Percentiles rank a stretch among this genome's conserved stretches.
Evolutionary conservation across 2,888 invertebrate species (phyloP).

Genomic region (Hermodice carunculata): DNA sequence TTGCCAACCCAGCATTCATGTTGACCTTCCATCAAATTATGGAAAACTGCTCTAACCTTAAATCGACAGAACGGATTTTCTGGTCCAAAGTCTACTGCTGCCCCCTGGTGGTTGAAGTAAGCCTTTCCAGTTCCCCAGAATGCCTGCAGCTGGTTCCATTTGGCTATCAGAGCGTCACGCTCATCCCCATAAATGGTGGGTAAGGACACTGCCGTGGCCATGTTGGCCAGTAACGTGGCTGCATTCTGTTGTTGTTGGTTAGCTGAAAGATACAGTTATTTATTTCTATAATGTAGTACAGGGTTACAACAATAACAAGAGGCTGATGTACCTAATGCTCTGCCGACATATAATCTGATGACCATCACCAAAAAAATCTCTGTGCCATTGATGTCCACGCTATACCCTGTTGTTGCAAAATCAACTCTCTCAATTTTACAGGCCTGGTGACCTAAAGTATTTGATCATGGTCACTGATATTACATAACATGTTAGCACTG

Average conservation of each 20-base stretch:
- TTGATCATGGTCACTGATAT: too few relatives aligned
- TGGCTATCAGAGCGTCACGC: constrained; percentile 90
- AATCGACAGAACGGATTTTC: constrained; percentile 94
- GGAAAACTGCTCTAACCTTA: too few relatives aligned
- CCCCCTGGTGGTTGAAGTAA: constrained; percentile 75
- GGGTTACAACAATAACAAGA: background rate
- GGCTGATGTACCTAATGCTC: background rate
- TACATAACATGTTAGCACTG: too few relatives aligned
- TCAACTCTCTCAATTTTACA: too few relatives aligned
- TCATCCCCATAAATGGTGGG: constrained; percentile 90
- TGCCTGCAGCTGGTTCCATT: constrained; percentile 92
- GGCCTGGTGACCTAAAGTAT: too few relatives aligned
- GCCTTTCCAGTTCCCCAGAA: constrained; percentile 77
- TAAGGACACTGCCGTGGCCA: constrained; percentile 67
- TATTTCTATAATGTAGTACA: background rate
- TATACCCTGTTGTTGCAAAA: too few relatives aligned
- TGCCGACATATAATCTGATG: constrained; percentile 12
- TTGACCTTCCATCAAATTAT: too few relatives aligned
- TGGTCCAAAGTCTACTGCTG: constrained; percentile 85
- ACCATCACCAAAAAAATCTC: background rate
- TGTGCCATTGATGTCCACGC: too few relatives aligned
- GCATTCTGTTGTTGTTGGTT: constrained; percentile 16
- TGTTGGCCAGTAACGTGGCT: constrained; percentile 11
- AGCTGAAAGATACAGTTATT: too few relatives aligned
- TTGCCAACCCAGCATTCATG: too few relatives aligned